These are phyloP conservation scores for Gallirallus australis DNA, from an alignment of 2,797 vertebrate genomes.

Conservation along the genomic window DNA sequence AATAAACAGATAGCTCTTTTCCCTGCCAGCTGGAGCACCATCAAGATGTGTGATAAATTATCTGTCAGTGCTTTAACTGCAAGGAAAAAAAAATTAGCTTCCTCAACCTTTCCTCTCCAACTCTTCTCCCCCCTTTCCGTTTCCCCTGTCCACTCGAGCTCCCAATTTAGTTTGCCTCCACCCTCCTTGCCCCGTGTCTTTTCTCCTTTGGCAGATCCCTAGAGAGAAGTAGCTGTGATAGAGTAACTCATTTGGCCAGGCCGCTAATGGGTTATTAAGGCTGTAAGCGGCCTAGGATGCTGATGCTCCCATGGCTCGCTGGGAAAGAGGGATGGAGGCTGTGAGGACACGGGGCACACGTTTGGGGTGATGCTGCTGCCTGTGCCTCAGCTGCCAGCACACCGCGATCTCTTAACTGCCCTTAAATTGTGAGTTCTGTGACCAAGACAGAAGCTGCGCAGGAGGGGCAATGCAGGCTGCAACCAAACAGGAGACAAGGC, in stretches of 20 bases:
- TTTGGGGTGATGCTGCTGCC: not conserved
- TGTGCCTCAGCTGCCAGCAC: accelerated
- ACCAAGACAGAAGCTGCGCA: not conserved
- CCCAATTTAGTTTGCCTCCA: not conserved
- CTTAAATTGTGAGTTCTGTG: not conserved
- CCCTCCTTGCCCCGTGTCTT: slow-evolving; percentile 51
- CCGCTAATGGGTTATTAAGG: slow-evolving; percentile 71
- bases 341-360: not conserved
- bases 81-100: slow-evolving; percentile 74
- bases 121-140: not conserved
- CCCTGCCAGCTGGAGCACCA: slow-evolving; percentile 84
- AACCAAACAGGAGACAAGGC: not conserved
- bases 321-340: slow-evolving; percentile 57
- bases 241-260: slow-evolving; percentile 66
- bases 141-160: not conserved
- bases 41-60: slow-evolving; percentile 88
- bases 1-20: slow-evolving; percentile 85
- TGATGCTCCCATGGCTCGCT: slow-evolving; percentile 26
- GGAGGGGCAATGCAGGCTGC: accelerated
- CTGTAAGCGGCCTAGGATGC: slow-evolving; percentile 41
- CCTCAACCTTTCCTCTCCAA: slow-evolving; percentile 19
- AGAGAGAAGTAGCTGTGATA: slow-evolving; percentile 46
- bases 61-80: slow-evolving; percentile 77
- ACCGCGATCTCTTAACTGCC: not conserved
- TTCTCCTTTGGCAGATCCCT: slow-evolving; percentile 76